phyloP scores from a whole-genome alignment of 2,113 vertebrate genomes.

The Megatriorchis doriae region DNA sequence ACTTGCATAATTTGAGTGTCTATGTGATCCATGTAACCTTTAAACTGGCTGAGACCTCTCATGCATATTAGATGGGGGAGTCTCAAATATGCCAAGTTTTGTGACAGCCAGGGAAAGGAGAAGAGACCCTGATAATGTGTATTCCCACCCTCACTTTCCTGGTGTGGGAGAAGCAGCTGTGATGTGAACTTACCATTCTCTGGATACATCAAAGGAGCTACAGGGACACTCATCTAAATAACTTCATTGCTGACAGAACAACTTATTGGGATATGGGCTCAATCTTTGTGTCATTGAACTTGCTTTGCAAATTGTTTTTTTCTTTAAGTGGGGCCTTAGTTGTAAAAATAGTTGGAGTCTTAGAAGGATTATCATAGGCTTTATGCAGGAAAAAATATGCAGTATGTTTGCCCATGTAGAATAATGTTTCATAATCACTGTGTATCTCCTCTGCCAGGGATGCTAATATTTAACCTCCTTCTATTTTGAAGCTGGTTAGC shows the following conservation, averaged over 20 bases:
- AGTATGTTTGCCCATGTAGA: background rate
- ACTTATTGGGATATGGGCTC: background rate
- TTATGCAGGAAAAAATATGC: background rate
- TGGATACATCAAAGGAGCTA: background rate
- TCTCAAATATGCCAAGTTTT: background rate
- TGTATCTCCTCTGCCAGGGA: background rate
- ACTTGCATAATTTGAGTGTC: background rate
- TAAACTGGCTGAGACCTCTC: background rate
- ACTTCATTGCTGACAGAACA: background rate
- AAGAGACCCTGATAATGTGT: background rate
- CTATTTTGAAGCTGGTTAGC: background rate
- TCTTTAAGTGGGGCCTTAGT: background rate
- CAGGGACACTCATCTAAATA: background rate
- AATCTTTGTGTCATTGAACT: background rate
- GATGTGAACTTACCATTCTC: background rate
- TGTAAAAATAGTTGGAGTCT: background rate
- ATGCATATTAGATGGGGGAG: background rate
- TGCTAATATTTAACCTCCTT: background rate
- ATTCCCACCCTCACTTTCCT: background rate
- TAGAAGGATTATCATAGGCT: background rate
- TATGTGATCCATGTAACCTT: background rate
- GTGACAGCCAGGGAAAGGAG: background rate
- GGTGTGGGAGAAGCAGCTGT: background rate
- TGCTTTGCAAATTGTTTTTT: background rate
- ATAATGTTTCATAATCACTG: slow-evolving; percentile 12